Evolutionary conservation across 2,797 vertebrate genomes (phyloP).

Genomic region (Schizopygopsis pylzovi): DNA sequence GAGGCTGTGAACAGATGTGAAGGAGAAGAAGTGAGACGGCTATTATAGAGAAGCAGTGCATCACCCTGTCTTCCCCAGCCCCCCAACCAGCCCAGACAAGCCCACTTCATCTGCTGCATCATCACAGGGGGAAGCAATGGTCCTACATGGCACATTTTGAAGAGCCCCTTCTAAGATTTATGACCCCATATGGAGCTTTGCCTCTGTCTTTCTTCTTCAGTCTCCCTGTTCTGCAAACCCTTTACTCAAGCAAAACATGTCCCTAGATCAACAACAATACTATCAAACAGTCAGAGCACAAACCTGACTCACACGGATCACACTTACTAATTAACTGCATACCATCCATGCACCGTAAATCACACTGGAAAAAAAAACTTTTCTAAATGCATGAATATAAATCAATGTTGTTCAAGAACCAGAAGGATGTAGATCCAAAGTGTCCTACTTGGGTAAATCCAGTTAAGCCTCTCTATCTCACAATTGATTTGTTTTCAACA

Average conservation of each 20-base stretch:
- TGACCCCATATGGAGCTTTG: conserved; percentile 19
- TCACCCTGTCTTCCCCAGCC: conserved; percentile 29
- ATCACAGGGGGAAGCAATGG: conserved; percentile 28
- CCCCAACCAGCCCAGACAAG: conserved; percentile 31
- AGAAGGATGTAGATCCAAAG: background rate
- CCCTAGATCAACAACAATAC: background rate
- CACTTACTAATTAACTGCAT: background rate
- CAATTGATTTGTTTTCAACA: conserved; percentile 20
- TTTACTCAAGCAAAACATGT: background rate
- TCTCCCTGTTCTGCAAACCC: background rate
- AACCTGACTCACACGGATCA: background rate
- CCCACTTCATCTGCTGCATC: conserved; percentile 19
- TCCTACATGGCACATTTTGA: conserved; percentile 17
- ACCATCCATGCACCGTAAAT: background rate
- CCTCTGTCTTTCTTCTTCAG: conserved; percentile 1
- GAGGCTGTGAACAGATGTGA: conserved; percentile 1
- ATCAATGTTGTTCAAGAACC: background rate
- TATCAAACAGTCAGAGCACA: background rate
- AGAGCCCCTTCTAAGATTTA: conserved; percentile 45
- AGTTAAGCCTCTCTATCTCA: background rate
- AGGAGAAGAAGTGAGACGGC: conserved; percentile 6
- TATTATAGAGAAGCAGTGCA: conserved; percentile 30
- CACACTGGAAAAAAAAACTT: background rate
- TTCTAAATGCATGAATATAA: background rate
- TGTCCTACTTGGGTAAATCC: background rate